Evolutionary conservation across 2,113 vertebrate genomes (phyloP).

Genomic region (Nerophis ophidion): DNA sequence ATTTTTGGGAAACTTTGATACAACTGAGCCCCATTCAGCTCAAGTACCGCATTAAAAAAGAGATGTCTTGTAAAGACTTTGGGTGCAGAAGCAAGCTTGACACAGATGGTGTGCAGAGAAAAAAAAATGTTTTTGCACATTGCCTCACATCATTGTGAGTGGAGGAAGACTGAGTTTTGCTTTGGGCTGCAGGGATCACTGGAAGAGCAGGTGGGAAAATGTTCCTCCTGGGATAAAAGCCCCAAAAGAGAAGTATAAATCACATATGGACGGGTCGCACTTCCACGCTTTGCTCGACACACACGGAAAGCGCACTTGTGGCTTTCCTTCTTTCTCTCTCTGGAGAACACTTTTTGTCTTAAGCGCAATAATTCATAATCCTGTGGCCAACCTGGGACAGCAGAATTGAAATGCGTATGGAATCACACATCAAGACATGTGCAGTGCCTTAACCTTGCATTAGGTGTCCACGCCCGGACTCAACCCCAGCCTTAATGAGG

Average conservation of each 20-base stretch:
- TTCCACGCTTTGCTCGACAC: constrained; percentile 2
- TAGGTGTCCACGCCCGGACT: not conserved
- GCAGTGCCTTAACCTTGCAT: constrained; percentile 8
- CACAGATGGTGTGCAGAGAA: constrained; percentile 13
- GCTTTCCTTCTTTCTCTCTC: constrained; percentile 5
- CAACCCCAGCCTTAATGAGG: constrained; percentile 5
- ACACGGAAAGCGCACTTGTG: constrained; percentile 17
- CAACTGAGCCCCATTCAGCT: too few species aligned
- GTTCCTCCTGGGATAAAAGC: constrained; percentile 11
- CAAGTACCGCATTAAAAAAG: too few species aligned
- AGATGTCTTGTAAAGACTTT: not conserved
- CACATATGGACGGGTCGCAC: constrained; percentile 14
- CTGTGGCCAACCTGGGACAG: constrained; percentile 1
- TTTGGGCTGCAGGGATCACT: constrained; percentile 5
- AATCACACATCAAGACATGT: constrained; percentile 10
- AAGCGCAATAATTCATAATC: constrained; percentile 23
- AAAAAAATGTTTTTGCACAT: constrained; percentile 17
- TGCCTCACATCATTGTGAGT: constrained; percentile 7
- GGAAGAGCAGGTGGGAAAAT: constrained; percentile 12
- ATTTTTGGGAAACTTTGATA: too few species aligned
- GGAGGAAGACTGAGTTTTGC: not conserved
- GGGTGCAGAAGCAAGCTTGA: constrained; percentile 2
- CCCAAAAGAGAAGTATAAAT: constrained; percentile 14
- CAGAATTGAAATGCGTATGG: constrained; percentile 10
- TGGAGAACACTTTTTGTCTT: constrained; percentile 22